A percentile compares a stretch with the other conserved stretches of the same genome.
phyloP scores from a whole-genome alignment of 1,140 invertebrate genomes.

The Drosophila subobscura region DNA sequence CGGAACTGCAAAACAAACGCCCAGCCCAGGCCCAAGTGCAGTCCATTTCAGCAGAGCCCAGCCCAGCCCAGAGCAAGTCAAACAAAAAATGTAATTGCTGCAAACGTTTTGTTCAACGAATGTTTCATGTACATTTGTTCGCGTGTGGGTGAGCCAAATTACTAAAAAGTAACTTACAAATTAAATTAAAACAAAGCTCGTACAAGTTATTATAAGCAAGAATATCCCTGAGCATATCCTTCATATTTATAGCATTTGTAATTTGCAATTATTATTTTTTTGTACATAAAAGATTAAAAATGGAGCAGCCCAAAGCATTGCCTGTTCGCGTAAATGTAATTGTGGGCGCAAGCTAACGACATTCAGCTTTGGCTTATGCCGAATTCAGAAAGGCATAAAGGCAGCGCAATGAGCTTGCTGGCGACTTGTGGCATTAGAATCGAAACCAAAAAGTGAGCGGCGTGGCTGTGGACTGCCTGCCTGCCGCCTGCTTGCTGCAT shows the following conservation, averaged over 20 bases:
- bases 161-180: constrained; percentile 9
- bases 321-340: constrained; percentile 20
- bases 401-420: constrained; percentile 14
- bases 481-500: constrained; percentile 1
- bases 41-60: constrained; percentile 2
- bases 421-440: constrained; percentile 53
- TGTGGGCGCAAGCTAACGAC: constrained; percentile 34
- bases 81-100: constrained; percentile 40
- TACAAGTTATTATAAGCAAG: not conserved
- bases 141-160: constrained; percentile 19
- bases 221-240: not conserved
- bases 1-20: constrained; percentile 4
- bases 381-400: constrained; percentile 19
- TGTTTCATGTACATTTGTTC: not conserved
- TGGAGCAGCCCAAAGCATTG: constrained; percentile 6
- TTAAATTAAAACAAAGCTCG: constrained; percentile 1
- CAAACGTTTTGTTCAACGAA: constrained; percentile 21
- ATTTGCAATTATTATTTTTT: not conserved
- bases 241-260: no score
- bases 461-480: constrained; percentile 25
- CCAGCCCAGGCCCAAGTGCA: constrained; percentile 11
- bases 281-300: constrained; percentile 12
- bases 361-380: constrained; percentile 19
- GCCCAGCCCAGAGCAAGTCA: constrained; percentile 1
- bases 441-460: constrained; percentile 73